phyloP scores from a whole-genome alignment of 2,797 vertebrate species.

The Acanthornis magna region DNA sequence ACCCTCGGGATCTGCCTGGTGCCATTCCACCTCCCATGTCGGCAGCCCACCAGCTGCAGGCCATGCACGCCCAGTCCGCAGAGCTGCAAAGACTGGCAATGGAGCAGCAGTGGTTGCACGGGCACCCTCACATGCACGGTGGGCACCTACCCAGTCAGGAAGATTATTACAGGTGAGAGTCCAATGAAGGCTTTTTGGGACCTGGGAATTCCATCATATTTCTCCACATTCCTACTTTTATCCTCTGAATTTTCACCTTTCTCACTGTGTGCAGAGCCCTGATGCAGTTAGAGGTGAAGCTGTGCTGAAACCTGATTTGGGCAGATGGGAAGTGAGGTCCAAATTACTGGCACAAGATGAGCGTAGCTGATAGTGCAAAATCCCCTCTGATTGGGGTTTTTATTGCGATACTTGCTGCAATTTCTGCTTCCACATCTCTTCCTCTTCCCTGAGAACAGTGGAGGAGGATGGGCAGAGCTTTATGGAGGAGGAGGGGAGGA shows the following conservation, averaged over 20 bases:
- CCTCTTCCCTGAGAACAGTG: not conserved
- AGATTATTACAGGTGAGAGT: conserved; percentile 95
- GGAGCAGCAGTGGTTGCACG: conserved; percentile 99
- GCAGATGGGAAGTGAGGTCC: not conserved
- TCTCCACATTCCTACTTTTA: not conserved
- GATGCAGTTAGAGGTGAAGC: not conserved
- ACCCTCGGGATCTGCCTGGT: conserved; percentile 90
- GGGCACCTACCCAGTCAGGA: conserved; percentile 97
- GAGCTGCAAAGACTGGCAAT: conserved; percentile 98
- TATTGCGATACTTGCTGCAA: rapidly evolving
- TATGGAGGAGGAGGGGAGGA: not conserved
- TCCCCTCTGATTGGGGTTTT: not conserved
- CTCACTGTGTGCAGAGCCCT: not conserved
- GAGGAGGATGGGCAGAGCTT: not conserved
- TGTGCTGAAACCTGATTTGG: not conserved
- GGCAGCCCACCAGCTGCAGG: conserved; percentile 96
- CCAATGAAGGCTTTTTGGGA: not conserved
- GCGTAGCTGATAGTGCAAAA: not conserved
- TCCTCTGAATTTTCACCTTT: not conserved
- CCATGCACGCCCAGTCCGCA: conserved; percentile 98
- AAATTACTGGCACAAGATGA: not conserved
- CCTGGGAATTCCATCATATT: rapidly evolving
- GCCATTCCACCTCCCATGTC: conserved; percentile 96
- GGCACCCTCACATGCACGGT: conserved; percentile 97
- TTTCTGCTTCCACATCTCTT: not conserved